Conservation (phyloP, 2,888 invertebrate genomes). For the Drosophila parthenogenetica region DNA sequence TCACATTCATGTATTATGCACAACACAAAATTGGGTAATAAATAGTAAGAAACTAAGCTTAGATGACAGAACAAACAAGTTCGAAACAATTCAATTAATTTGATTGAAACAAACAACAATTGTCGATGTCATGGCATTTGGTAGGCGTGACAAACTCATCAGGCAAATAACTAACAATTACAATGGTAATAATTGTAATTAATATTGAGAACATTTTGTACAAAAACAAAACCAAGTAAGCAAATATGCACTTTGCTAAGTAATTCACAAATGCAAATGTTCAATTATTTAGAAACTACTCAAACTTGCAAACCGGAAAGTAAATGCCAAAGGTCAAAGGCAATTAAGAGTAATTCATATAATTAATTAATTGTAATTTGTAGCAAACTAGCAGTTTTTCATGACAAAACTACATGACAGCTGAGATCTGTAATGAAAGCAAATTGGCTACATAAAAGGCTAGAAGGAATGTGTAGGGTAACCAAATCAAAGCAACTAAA, state of each 20-base stretch:
- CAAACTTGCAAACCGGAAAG: constrained; percentile 4
- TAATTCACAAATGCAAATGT: constrained; percentile 27
- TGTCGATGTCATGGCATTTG: constrained; percentile 5
- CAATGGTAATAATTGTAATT: constrained; percentile 44
- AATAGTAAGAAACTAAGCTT: constrained; percentile 22
- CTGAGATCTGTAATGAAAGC: constrained; percentile 36
- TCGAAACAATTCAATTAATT: constrained; percentile 40
- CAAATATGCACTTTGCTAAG: constrained; percentile 16
- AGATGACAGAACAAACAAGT: constrained; percentile 20
- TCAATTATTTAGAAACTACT: constrained; percentile 22
- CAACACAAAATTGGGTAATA: constrained; percentile 34
- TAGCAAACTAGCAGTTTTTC: constrained; percentile 49
- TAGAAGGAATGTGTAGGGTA: too few relatives aligned
- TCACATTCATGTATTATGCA: constrained; percentile 13
- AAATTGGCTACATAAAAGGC: constrained; percentile 17
- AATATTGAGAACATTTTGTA: constrained; percentile 18
- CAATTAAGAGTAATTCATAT: constrained; percentile 37
- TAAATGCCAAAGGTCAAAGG: constrained; percentile 10
- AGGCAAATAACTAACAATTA: constrained; percentile 41
- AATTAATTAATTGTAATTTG: constrained; percentile 55
- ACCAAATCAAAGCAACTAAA: neutral
- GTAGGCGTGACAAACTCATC: constrained; percentile 35
- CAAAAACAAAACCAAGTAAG: constrained; percentile 10
- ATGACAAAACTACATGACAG: constrained; percentile 40
- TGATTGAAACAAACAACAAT: constrained; percentile 31